Evolutionary conservation across 2,113 vertebrate species (phyloP).

Genomic region (Chunga burmeisteri): DNA sequence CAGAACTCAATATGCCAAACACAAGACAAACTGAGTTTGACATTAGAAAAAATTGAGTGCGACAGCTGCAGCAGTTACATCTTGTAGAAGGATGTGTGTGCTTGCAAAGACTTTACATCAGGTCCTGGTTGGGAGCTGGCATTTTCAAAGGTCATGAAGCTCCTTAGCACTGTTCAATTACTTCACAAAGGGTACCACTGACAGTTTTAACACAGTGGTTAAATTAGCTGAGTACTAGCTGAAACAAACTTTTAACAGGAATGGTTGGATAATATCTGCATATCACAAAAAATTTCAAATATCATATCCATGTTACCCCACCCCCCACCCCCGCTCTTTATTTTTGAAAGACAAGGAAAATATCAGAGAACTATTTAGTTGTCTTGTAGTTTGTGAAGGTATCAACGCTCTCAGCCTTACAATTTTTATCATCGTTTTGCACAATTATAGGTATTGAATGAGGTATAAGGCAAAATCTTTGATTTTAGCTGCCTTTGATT

Average conservation of each 20-base stretch:
- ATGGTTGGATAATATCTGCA: background rate
- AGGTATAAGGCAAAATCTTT: background rate
- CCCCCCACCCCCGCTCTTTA: background rate
- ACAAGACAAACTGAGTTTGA: constrained; percentile 37
- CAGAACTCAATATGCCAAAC: constrained; percentile 14
- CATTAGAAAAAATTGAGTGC: constrained; percentile 29
- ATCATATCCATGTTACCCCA: background rate
- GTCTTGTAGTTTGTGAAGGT: background rate
- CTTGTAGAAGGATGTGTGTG: background rate
- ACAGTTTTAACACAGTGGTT: constrained; percentile 60
- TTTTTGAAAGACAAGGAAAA: background rate
- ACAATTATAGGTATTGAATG: background rate
- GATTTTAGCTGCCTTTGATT: background rate
- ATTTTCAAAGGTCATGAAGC: constrained; percentile 76
- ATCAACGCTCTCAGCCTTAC: background rate
- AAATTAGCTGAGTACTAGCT: constrained; percentile 51
- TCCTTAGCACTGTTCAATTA: constrained; percentile 67
- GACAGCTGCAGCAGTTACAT: constrained; percentile 26
- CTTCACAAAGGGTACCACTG: constrained; percentile 52
- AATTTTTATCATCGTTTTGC: background rate
- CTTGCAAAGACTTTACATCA: constrained; percentile 35
- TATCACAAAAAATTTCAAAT: background rate
- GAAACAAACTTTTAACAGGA: constrained; percentile 24
- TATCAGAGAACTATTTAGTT: background rate
- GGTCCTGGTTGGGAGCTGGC: constrained; percentile 53